Evolutionary conservation across 2,888 invertebrate genomes (phyloP).

Genomic region (Esperia sulphurella): DNA sequence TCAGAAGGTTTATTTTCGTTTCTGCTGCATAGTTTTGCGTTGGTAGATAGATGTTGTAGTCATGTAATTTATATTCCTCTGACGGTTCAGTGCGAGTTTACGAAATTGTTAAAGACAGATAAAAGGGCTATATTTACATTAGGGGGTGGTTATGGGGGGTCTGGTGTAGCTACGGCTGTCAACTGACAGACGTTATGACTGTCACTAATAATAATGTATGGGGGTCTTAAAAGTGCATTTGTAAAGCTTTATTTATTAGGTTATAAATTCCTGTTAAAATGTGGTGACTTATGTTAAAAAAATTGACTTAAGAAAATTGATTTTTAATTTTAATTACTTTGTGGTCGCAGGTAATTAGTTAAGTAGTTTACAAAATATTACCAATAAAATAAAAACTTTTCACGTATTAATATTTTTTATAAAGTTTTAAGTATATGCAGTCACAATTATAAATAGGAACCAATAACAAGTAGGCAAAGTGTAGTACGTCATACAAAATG

Average conservation of each 20-base stretch:
- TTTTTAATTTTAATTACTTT: neutral
- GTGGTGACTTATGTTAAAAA: neutral
- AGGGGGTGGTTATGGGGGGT: constrained; percentile 67
- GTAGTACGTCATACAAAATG: too few relatives aligned
- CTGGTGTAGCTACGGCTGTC: constrained; percentile 47
- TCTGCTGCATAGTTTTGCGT: neutral
- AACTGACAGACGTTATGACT: constrained; percentile 45
- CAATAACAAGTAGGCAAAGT: too few relatives aligned
- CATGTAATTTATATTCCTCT: constrained; percentile 71
- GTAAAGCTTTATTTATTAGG: constrained; percentile 1
- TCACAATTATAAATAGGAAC: too few relatives aligned
- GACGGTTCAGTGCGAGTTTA: constrained; percentile 74
- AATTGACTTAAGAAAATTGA: too few relatives aligned
- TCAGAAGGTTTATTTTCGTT: constrained; percentile 9
- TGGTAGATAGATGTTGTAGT: constrained; percentile 33
- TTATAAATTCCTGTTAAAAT: neutral
- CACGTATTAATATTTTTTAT: too few relatives aligned
- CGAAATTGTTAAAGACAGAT: constrained; percentile 78
- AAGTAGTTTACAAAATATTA: too few relatives aligned
- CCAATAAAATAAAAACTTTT: too few relatives aligned
- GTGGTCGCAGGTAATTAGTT: too few relatives aligned
- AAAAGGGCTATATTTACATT: constrained; percentile 74
- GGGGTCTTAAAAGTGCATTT: constrained; percentile 34
- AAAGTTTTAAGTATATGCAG: too few relatives aligned
- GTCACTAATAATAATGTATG: constrained; percentile 61